phyloP scores from a whole-genome alignment of 1,140 invertebrate genomes.

The Caenorhabditis briggsae region DNA sequence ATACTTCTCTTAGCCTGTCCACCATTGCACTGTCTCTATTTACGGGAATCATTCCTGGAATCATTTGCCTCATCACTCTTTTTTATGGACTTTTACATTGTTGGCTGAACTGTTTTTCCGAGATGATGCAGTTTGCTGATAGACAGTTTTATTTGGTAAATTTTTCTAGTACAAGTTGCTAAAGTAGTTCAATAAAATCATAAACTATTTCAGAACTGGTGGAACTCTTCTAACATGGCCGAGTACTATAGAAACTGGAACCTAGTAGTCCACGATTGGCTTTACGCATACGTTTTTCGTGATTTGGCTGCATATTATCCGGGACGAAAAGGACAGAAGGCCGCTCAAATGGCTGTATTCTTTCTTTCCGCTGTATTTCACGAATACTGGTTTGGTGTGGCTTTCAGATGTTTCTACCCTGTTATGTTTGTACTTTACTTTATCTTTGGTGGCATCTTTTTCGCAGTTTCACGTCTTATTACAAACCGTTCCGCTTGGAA shows the following conservation, averaged over 20 bases:
- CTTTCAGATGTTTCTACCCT: conserved; percentile 89
- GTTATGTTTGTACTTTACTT: conserved; percentile 83
- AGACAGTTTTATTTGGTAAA: conserved; percentile 73
- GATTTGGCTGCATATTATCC: conserved; percentile 80
- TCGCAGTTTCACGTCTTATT: conserved; percentile 74
- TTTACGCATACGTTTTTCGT: conserved; percentile 91
- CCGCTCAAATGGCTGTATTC: conserved; percentile 81
- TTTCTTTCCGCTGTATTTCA: conserved; percentile 84
- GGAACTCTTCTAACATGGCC: conserved; percentile 87
- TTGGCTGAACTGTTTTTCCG: conserved; percentile 75
- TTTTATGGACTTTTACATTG: conserved; percentile 76
- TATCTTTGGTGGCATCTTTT: conserved; percentile 76
- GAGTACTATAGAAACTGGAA: conserved; percentile 93
- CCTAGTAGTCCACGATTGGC: conserved; percentile 92
- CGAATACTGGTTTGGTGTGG: conserved; percentile 86
- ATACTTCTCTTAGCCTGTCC: conserved; percentile 2
- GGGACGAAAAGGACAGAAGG: conserved; percentile 67
- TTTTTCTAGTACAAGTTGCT: not conserved
- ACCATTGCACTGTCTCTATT: conserved; percentile 69
- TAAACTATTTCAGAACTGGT: conserved; percentile 86
- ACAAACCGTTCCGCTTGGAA: conserved; percentile 72
- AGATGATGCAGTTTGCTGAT: conserved; percentile 75
- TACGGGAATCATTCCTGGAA: conserved; percentile 74
- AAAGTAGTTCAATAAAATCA: conserved; percentile 51
- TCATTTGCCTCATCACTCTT: conserved; percentile 73